phyloP scores from a whole-genome alignment of 2,797 vertebrate species.

The Hoplostethus mediterraneus region DNA sequence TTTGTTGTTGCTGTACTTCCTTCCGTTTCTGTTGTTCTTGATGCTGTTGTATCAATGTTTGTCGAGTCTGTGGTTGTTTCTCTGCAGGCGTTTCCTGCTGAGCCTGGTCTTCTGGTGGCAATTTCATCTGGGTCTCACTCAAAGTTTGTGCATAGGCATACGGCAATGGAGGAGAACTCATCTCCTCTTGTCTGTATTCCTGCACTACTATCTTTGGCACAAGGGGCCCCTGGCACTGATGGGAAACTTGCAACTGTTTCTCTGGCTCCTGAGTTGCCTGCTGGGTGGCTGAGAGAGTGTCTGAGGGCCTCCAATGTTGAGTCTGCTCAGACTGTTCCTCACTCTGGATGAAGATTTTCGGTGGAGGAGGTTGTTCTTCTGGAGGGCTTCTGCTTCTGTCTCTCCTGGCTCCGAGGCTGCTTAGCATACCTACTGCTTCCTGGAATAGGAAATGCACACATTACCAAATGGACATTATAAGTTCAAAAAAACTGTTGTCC shows the following conservation, averaged over 20 bases:
- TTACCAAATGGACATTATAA: neutral
- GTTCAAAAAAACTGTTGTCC: too few species aligned
- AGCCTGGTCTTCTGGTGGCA: conserved; percentile 30
- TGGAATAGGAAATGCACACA: conserved; percentile 52
- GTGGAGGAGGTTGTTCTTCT: conserved; percentile 69
- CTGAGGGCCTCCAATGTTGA: conserved; percentile 33
- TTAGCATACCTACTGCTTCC: conserved; percentile 85
- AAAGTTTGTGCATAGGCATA: conserved; percentile 65
- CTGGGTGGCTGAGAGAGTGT: conserved; percentile 2
- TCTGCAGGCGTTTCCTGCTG: conserved; percentile 16
- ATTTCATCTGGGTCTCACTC: conserved; percentile 29
- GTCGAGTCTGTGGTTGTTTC: conserved; percentile 21
- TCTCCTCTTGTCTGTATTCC: conserved; percentile 71
- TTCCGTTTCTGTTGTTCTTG: conserved; percentile 21
- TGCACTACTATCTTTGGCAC: conserved; percentile 81
- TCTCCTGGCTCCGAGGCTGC: conserved; percentile 82
- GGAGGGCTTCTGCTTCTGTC: conserved; percentile 82
- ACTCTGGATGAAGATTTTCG: conserved; percentile 76
- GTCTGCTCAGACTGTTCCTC: conserved; percentile 35
- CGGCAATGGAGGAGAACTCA: conserved; percentile 55
- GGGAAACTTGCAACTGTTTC: conserved; percentile 12
- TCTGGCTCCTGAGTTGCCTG: conserved; percentile 9
- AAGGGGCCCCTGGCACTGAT: conserved; percentile 35
- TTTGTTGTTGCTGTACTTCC: conserved; percentile 17
- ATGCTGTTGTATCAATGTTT: conserved; percentile 24